phyloP scores from a whole-genome alignment of 2,797 vertebrate species.

The Aplochiton taeniatus region DNA sequence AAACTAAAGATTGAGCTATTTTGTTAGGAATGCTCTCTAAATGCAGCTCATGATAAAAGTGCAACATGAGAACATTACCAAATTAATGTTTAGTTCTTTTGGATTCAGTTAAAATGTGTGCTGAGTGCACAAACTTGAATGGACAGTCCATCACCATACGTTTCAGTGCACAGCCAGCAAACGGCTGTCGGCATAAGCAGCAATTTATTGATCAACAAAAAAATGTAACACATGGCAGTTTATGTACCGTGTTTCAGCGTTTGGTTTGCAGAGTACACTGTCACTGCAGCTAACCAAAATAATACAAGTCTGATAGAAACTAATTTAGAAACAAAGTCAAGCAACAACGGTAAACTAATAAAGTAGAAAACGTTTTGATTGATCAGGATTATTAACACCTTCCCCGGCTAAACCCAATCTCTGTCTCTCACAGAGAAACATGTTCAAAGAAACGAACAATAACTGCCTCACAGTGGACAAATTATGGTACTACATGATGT shows the following conservation, averaged over 20 bases:
- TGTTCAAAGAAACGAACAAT: not conserved
- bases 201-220: conserved; percentile 43
- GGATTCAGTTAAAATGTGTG: conserved; percentile 3
- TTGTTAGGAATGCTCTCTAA: no score
- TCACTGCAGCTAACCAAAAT: not conserved
- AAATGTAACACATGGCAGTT: conserved; percentile 18
- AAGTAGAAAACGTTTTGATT: no score
- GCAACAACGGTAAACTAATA: not conserved
- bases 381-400: no score
- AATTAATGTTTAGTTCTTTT: not conserved
- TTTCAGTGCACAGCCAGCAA: conserved; percentile 32
- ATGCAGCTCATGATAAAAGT: no score
- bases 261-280: no score
- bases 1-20: no score
- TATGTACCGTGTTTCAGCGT: conserved; percentile 26
- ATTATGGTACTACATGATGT: not conserved
- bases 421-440: no score
- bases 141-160: conserved; percentile 37
- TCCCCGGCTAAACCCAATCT: no score
- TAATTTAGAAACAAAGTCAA: not conserved
- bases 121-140: conserved; percentile 25
- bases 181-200: conserved; percentile 22
- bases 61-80: no score
- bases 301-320: conserved; percentile 9
- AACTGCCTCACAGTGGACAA: conserved; percentile 51